Evolutionary conservation across 64 coral and sea anemone species (phyloP), one percentile per base, ranked within the genome.

Genomic region (Montipora capricornis): DNA sequence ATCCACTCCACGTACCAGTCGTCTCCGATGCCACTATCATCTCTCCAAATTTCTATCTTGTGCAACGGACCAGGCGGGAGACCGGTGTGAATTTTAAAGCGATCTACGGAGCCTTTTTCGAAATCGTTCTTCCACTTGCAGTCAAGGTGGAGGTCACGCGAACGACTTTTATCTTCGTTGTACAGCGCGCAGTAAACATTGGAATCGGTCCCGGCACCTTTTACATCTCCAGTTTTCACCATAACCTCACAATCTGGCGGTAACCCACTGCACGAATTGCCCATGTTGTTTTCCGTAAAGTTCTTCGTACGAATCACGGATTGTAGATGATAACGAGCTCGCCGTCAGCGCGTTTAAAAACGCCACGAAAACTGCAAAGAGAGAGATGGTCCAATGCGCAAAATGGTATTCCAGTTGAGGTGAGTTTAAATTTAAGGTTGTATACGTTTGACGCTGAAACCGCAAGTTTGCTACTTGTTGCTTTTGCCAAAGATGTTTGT

Each of bases 81-180:
- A 75, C 84, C 90, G 53, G 69, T 86, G 20, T 89, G 88, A 66
- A 99, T 85, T 84, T 96, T 99, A 80, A 99, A 99, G 8, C 50
- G 88, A 75, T 99, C 98, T 5, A 99, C 79, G 71, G 91, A 92
- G 6, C 98, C 98, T 46, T 96, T 99, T 62, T 99, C 98, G 20
- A 99, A 99, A 86, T 99, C 98, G 74, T 99, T 91, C 47, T 96
- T 96, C 98, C 98, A 99, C 58, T 90, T 95, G 47, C 98, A 99
- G 57, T 99, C 92, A 76, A 99, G 87, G 81, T 96, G 80, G 20
- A 99, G 85, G 75, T 91, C 89, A 47, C 91, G 92, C 60, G 95
- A 96, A 44, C 95, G 85, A 9, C 77, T 88, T 73, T 85, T 89
- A 26, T 94, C 84, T 47, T 94, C 92, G 80, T 87, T 90, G 47